Evolutionary conservation across 2,113 vertebrate species (phyloP).

Genomic region (Mormoops blainvillei): DNA sequence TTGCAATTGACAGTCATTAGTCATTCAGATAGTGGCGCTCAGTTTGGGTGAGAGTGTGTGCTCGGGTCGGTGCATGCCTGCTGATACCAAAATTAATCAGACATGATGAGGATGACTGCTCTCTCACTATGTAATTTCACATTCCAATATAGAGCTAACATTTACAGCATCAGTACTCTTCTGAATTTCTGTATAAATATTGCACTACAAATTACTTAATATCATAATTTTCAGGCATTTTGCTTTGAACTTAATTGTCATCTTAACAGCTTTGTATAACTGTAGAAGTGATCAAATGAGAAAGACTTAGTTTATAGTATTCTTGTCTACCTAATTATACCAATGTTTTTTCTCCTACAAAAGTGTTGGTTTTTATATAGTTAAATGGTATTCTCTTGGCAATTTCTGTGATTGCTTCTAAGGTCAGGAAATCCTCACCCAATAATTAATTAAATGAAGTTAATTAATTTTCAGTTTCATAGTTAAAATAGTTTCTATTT

Average conservation of each 20-base stretch:
- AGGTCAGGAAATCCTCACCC: slow-evolving; percentile 8
- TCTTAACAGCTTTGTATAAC: background rate
- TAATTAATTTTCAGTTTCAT: background rate
- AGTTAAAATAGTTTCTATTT: background rate
- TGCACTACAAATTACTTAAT: background rate
- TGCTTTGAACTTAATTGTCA: background rate
- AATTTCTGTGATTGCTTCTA: background rate
- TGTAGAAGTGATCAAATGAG: background rate
- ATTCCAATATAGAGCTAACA: background rate
- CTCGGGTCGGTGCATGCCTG: background rate
- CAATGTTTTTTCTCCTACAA: background rate
- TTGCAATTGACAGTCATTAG: background rate
- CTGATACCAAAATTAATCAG: background rate
- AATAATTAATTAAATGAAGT: background rate
- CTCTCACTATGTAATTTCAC: background rate
- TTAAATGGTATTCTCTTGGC: background rate
- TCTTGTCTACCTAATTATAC: background rate
- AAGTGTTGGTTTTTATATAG: slow-evolving; percentile 1
- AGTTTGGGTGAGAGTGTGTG: background rate
- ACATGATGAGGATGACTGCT: background rate
- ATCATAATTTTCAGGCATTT: slow-evolving; percentile 2
- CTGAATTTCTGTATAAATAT: slow-evolving; percentile 20
- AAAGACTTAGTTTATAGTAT: background rate
- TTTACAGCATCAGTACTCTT: background rate
- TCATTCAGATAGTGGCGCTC: background rate